Evolutionary conservation across 2,888 invertebrate genomes (phyloP), one percentile per base, ranked within the genome.

Genomic region (Hemistola chrysoprasaria): DNA sequence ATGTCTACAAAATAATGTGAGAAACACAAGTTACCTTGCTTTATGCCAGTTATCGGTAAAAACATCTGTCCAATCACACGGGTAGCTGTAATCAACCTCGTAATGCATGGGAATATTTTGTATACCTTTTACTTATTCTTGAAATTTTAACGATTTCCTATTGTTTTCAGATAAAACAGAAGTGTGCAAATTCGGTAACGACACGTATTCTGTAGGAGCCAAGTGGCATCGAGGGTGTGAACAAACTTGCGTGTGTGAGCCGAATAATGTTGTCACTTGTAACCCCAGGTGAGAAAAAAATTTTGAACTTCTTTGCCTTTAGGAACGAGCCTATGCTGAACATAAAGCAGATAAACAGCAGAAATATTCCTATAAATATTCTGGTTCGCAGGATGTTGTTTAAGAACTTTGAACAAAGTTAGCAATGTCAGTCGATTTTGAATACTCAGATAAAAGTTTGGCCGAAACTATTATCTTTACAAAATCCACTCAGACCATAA

Each of bases 201-300:
- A 92, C 44, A 93, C 94, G 0, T 93, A 95, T 58, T 84, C 92
- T 30, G 90, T 93, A 28, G 95, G 95, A 2, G 92, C 93, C 53
- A 92, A 90, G 8, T 92, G 96, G 77, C 91, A 94, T 65, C 93
- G 95, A 47, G 95, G 93, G n/a, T 97, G 97, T 64, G 92, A 93
- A 35, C 92, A 93, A 64, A 91, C 92, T 22, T 97, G 97, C 66
- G 85, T 91, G 25, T 97, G 97, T 63, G 93, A 93, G 50, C 90
- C 91, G 5, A 92, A 91, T 34, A 95, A 95, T 16, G 79, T 92
- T 45, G 90, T 95, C 48, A 91, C 92, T n/a, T 95, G 95, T 61
- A 91, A 91, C 43, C 93, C 94, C 3, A 92, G 93, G 90, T 93
- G 60, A 52, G 28, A 16, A 4, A 16, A 4, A 16, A 2, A 16